Evolutionary conservation across 1,140 invertebrate genomes (phyloP).

Genomic region (Papilio helenus): DNA sequence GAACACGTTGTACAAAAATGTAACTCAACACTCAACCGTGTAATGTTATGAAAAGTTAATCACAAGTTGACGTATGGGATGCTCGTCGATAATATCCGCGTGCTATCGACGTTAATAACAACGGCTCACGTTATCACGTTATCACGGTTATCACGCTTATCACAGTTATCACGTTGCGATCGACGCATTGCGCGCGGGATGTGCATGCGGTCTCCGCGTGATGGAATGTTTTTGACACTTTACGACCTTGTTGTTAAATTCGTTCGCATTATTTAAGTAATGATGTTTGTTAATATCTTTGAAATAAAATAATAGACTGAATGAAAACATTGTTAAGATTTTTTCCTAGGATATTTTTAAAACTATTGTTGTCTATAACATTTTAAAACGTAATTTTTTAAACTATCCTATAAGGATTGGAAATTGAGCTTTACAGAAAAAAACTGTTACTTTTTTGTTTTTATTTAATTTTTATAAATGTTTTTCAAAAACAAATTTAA

Average conservation of each 20-base stretch:
- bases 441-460: too few relatives aligned
- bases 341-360: too few relatives aligned
- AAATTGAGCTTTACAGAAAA: too few relatives aligned
- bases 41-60: neutral
- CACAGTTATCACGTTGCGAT: neutral
- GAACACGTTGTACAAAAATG: neutral
- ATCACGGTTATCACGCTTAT: constrained; percentile 3
- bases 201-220: constrained; percentile 33
- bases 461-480: too few relatives aligned
- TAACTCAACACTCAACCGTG: neutral
- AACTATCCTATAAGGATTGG: too few relatives aligned
- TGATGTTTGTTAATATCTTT: neutral
- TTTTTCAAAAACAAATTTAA: too few relatives aligned
- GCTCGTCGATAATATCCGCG: neutral
- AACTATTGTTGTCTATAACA: too few relatives aligned
- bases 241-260: neutral
- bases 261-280: neutral
- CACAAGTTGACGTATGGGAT: constrained; percentile 1
- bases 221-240: constrained; percentile 30
- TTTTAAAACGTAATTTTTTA: too few relatives aligned
- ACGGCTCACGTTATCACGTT: neutral
- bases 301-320: neutral
- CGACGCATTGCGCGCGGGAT: neutral
- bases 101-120: constrained; percentile 14
- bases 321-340: too few relatives aligned